Percentiles rank a stretch among this genome's conserved stretches.
Evolutionary conservation across 1,140 invertebrate genomes (phyloP).

Genomic region (Doryteuthis pealeii): DNA sequence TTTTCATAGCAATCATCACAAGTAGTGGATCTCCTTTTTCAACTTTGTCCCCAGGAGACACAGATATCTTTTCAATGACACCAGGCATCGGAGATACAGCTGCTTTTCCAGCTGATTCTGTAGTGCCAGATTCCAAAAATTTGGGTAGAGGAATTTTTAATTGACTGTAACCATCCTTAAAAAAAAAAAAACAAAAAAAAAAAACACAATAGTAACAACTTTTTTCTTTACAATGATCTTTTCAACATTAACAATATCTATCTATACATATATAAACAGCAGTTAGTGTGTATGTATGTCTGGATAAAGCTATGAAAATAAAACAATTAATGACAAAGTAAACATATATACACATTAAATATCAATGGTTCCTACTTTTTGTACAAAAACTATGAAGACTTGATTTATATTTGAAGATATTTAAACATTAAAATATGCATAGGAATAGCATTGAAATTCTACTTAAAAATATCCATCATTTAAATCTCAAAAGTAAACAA

Average conservation of each 20-base stretch:
- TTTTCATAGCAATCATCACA: slow-evolving; percentile 98
- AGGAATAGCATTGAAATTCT: too few species aligned
- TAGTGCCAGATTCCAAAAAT: slow-evolving; percentile 46
- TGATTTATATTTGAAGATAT: too few species aligned
- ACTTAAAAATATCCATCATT: too few species aligned
- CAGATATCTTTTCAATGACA: slow-evolving; percentile 86
- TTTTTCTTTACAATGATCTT: slow-evolving; percentile 2
- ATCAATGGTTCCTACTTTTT: too few species aligned
- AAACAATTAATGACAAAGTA: too few species aligned
- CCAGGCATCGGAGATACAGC: slow-evolving; percentile 93
- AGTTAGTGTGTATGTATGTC: too few species aligned
- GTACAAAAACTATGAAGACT: too few species aligned
- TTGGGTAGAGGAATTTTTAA: slow-evolving; percentile 60
- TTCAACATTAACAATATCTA: not conserved
- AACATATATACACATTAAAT: too few species aligned
- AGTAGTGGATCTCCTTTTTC: slow-evolving; percentile 81
- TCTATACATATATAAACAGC: too few species aligned
- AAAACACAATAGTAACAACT: not conserved
- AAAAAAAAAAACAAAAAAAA: slow-evolving; percentile 13
- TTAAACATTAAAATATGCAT: too few species aligned
- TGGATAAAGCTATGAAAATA: too few species aligned
- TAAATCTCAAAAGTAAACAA: too few species aligned
- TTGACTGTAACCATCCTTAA: slow-evolving; percentile 58
- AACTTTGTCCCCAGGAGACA: slow-evolving; percentile 77
- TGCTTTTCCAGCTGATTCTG: slow-evolving; percentile 54